Base-by-base conservation (phyloP, 2,888 invertebrate genomes). In the Hyalella azteca region DNA sequence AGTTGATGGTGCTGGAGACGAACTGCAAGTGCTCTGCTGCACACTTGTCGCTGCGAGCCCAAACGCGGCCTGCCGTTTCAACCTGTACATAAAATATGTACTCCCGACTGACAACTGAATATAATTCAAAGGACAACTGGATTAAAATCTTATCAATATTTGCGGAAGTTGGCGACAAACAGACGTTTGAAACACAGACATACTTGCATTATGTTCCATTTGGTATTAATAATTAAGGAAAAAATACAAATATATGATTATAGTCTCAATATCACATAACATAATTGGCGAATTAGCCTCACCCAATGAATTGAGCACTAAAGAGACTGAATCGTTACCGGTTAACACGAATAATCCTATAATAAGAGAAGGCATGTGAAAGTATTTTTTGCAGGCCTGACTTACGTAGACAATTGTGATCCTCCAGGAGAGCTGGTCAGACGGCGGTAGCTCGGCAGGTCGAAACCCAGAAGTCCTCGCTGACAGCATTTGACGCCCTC, bases 31-130 rank as follows among this genome's bases (percentile, higher is more conserved):
- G 29, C 45, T 59, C 32, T 11, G 41, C 15, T 1, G 36, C 50
- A 36, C 29, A 40, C n/a, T 9, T 50, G 15, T 79, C 79, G 50
- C 75, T 79, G 40, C 75, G 41, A 11, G 45, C 79, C 79, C 79
- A 79, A 3, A 79, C 45, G n/a, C 45, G 9, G n/a, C 59, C 79
- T 32, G 79, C 76, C 22, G 22, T 59, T n/a, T 79, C 60, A 26
- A 79, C 79, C 79, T 79, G n/a, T n/a, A 11, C 36, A 66, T 4
- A 3, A 1, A 54, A 54, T n/a, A n/a, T n/a, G n/a, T n/a, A n/a
- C n/a, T n/a, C n/a, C n/a, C n/a, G n/a, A n/a, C n/a, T n/a, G n/a
- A n/a, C n/a, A n/a, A n/a, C n/a, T n/a, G n/a, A n/a, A n/a, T n/a
- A n/a, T n/a, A n/a, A n/a, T n/a, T n/a, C n/a, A n/a, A n/a, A n/a